Evolutionary conservation across 2,113 vertebrate genomes (phyloP).

Genomic region (Microtus ochrogaster): DNA sequence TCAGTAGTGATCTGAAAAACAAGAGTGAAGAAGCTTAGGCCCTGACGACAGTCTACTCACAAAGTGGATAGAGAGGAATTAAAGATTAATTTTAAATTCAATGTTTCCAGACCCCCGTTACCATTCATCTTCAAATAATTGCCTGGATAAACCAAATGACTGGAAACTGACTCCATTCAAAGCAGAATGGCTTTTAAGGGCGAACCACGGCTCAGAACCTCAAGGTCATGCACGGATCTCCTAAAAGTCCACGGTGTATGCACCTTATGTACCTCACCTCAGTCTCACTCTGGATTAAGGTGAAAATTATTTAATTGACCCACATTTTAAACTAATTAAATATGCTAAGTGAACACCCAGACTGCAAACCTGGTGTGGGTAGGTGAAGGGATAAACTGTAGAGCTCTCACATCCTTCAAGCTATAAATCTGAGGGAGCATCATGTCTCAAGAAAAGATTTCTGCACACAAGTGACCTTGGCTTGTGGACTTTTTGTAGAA

Average conservation of each 20-base stretch:
- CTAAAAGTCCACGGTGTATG: not conserved
- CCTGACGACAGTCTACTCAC: not conserved
- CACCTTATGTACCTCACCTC: not conserved
- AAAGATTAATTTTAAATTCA: conserved; percentile 5
- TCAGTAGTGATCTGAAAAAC: conserved; percentile 96
- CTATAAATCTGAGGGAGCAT: not conserved
- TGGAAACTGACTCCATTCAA: not conserved
- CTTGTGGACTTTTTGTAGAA: not conserved
- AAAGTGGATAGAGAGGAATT: conserved; percentile 21
- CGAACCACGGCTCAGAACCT: not conserved
- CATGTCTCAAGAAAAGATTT: not conserved
- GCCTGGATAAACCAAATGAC: not conserved
- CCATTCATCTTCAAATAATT: not conserved
- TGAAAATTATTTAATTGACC: not conserved
- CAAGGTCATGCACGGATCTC: not conserved
- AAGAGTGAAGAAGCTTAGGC: conserved; percentile 75
- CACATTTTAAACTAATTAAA: not conserved
- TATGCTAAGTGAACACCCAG: not conserved
- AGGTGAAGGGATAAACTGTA: not conserved
- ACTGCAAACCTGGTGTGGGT: not conserved
- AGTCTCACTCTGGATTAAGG: not conserved
- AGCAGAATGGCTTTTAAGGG: not conserved
- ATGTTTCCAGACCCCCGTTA: not conserved
- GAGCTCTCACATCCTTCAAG: not conserved
- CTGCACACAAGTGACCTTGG: not conserved